These are phyloP conservation scores for Leptarthrus brevirostris DNA, from an alignment of 2,888 invertebrate genomes.

Conservation along the genomic window DNA sequence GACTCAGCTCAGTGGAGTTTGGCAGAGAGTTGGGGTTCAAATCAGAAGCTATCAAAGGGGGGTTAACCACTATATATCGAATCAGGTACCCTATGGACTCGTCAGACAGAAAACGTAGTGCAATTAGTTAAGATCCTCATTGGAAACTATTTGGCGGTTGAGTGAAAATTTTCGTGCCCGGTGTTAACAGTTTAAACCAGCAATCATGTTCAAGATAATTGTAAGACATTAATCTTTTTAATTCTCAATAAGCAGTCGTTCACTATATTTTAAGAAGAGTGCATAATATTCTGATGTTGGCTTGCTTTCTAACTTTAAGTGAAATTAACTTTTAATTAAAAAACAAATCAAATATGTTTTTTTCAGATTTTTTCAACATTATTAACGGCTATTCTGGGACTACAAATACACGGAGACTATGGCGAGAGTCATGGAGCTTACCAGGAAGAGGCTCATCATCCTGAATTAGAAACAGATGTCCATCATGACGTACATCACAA, in stretches of 20 bases:
- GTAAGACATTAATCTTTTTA: conserved; percentile 50
- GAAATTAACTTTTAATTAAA: not conserved
- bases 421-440: conserved; percentile 49
- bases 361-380: conserved; percentile 52
- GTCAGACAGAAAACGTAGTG: conserved; percentile 28
- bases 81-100: conserved; percentile 62
- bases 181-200: not conserved
- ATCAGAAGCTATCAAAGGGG: conserved; percentile 51
- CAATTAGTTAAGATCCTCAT: conserved; percentile 40
- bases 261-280: too few species aligned
- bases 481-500: conserved; percentile 74
- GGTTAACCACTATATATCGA: conserved; percentile 64
- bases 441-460: conserved; percentile 61
- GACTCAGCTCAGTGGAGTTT: conserved; percentile 9
- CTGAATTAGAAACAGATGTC: conserved; percentile 68
- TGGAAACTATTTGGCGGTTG: too few species aligned
- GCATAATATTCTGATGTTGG: too few species aligned
- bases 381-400: conserved; percentile 38
- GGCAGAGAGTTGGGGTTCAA: conserved; percentile 29
- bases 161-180: not conserved
- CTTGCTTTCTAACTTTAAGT: not conserved
- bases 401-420: conserved; percentile 50
- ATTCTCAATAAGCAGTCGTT: too few species aligned
- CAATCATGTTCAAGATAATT: conserved; percentile 52
- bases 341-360: not conserved